Percentiles rank a stretch among this genome's conserved stretches.
Conservation (phyloP, 2,888 invertebrate genomes). For the Luffia ferchaultella region DNA sequence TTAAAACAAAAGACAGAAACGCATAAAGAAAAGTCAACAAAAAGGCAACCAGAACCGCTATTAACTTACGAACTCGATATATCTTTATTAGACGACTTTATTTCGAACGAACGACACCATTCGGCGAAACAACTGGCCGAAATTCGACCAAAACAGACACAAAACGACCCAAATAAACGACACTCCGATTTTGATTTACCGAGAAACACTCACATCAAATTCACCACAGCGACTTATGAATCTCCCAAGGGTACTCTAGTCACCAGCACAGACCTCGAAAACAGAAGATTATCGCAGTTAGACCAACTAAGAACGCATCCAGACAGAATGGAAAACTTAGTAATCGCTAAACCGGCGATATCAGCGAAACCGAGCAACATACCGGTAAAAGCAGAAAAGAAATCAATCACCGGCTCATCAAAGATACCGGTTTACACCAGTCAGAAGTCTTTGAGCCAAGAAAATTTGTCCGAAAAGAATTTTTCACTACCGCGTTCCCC, state of each 20-base stretch:
- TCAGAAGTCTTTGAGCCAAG: slow-evolving; percentile 57
- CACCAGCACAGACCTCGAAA: slow-evolving; percentile 58
- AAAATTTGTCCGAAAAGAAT: slow-evolving; percentile 47
- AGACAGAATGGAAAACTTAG: slow-evolving; percentile 23
- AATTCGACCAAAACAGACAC: slow-evolving; percentile 25
- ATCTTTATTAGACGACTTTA: slow-evolving; percentile 55
- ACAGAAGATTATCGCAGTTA: slow-evolving; percentile 64
- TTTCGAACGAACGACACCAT: slow-evolving; percentile 50
- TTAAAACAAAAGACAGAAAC: slow-evolving; percentile 31
- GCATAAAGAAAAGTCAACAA: slow-evolving; percentile 45
- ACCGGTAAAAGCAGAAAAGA: slow-evolving; percentile 47
- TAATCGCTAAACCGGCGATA: slow-evolving; percentile 40
- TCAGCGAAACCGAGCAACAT: slow-evolving; percentile 56
- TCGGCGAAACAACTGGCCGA: slow-evolving; percentile 48
- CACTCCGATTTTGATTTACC: slow-evolving; percentile 61
- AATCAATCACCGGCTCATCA: slow-evolving; percentile 41
- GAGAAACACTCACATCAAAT: slow-evolving; percentile 66
- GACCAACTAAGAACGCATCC: slow-evolving; percentile 40
- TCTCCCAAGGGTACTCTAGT: slow-evolving; percentile 62
- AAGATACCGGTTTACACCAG: slow-evolving; percentile 60
- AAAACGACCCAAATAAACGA: slow-evolving; percentile 55
- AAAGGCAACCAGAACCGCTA: slow-evolving; percentile 41
- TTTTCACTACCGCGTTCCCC: slow-evolving; percentile 50
- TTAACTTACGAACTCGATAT: slow-evolving; percentile 50
- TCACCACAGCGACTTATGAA: slow-evolving; percentile 71